These are phyloP conservation scores for Andrena dorsata DNA, from an alignment of 2,888 invertebrate genomes.

Conservation along the genomic window DNA sequence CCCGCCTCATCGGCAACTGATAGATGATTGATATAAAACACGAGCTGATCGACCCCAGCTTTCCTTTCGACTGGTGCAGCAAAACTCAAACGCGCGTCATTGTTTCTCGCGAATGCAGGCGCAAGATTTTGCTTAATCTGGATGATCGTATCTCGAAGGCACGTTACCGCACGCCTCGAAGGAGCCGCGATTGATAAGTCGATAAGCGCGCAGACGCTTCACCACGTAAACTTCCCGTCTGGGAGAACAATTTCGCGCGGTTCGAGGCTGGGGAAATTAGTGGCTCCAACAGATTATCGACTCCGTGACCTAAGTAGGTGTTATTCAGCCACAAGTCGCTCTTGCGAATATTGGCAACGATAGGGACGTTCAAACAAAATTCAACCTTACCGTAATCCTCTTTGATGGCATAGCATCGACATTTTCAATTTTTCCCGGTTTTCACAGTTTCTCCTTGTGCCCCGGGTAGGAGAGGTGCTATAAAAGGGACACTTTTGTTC, in stretches of 20 bases:
- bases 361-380: neutral
- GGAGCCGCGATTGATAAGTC: constrained; percentile 5
- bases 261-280: constrained; percentile 6
- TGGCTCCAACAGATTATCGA: constrained; percentile 6
- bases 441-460: neutral
- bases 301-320: neutral
- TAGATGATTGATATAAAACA: too few species aligned
- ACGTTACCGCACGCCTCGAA: neutral
- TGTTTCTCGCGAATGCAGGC: too few species aligned
- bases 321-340: neutral
- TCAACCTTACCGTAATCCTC: neutral
- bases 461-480: too few species aligned
- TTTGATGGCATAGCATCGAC: neutral
- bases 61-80: too few species aligned
- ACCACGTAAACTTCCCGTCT: constrained; percentile 6
- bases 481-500: too few species aligned
- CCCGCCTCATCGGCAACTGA: too few species aligned
- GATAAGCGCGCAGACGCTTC: constrained; percentile 2
- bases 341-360: neutral
- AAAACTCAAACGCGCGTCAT: too few species aligned
- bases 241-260: neutral
- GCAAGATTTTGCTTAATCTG: constrained; percentile 1
- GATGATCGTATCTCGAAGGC: neutral
- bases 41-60: too few species aligned
- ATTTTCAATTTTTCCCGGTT: neutral